Base-by-base conservation (phyloP, 2,113 vertebrate genomes). In the Poeciliopsis occidentalis region DNA sequence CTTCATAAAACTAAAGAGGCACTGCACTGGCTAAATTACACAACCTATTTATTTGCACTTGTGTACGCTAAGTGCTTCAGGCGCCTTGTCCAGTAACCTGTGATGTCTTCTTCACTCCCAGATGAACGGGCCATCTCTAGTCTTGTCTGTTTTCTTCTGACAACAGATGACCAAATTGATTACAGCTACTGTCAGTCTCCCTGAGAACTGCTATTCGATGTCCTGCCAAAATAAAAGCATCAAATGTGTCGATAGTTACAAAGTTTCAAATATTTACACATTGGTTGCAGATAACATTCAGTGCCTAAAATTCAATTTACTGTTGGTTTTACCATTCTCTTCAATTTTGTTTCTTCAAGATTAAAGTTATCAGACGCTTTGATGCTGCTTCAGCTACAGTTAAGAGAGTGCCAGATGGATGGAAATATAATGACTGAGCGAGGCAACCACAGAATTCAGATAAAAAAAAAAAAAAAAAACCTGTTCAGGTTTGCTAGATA, bases 81-180 rank as follows among this genome's bases (percentile, higher is more conserved):
- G 84, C 85, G 17, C 47, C 30, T 5, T 63, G 64, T 34, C 8
- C 65, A 5, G 15, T 41, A 78, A 68, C 70, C 85, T n/a, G 76
- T 76, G 83, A 80, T 37, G 51, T 69, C 80, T 64, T 77, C 70
- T 78, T 67, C 26, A 31, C 66, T 82, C 80, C 69, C 79, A 92
- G 88, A 92, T 30, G 29, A 61, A 80, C 71, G 69, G 67, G 60
- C 44, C 26, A 37, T 65, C 57, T 79, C 82, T 51, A 66, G 86
- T 85, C 81, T 86, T 73, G 29, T 74, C 91, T 90, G 87, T 92
- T 89, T 91, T 31, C 47, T 69, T 71, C 78, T 87, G 87, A 88
- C 91, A 90, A 71, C 41, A 54, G 86, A 90, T 80, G 90, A 91
- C 88, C 86, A 72, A 85, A 93, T 90, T 85, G 92, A 94, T 93